These are phyloP conservation scores for Paguma larvata DNA, from an alignment of 2,797 vertebrate genomes.

Conservation along the genomic window DNA sequence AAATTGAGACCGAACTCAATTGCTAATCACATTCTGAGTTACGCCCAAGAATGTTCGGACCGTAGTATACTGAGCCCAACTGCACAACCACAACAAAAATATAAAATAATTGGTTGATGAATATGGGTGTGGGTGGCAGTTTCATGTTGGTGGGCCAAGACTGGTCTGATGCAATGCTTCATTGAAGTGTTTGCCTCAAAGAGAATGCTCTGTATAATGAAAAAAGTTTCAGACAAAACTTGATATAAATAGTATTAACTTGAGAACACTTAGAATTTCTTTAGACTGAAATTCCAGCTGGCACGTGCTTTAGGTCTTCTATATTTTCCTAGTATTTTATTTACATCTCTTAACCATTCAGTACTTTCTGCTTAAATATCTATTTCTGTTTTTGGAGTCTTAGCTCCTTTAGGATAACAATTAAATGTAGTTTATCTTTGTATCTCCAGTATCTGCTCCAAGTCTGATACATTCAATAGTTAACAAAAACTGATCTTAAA, in stretches of 20 bases:
- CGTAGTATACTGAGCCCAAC: background rate
- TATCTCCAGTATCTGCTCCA: background rate
- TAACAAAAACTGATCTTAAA: background rate
- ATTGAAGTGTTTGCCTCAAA: conserved; percentile 50
- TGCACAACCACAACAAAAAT: background rate
- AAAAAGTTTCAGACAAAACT: background rate
- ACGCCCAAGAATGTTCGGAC: conserved; percentile 28
- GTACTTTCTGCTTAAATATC: background rate
- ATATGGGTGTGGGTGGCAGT: background rate
- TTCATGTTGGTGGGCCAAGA: background rate
- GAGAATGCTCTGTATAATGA: background rate
- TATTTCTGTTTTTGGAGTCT: conserved; percentile 6
- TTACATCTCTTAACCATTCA: background rate
- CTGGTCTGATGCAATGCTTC: conserved; percentile 27
- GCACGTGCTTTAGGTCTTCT: background rate
- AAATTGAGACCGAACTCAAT: conserved; percentile 27
- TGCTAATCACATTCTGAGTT: conserved; percentile 46
- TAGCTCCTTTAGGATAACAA: background rate
- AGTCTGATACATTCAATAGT: background rate
- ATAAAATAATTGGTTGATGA: background rate
- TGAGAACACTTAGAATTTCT: background rate
- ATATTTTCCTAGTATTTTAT: background rate
- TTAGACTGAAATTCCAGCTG: background rate
- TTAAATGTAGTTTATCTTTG: background rate
- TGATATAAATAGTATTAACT: background rate